phyloP scores from a whole-genome alignment of 2,113 vertebrate genomes.

The Nothoprocta pentlandii region DNA sequence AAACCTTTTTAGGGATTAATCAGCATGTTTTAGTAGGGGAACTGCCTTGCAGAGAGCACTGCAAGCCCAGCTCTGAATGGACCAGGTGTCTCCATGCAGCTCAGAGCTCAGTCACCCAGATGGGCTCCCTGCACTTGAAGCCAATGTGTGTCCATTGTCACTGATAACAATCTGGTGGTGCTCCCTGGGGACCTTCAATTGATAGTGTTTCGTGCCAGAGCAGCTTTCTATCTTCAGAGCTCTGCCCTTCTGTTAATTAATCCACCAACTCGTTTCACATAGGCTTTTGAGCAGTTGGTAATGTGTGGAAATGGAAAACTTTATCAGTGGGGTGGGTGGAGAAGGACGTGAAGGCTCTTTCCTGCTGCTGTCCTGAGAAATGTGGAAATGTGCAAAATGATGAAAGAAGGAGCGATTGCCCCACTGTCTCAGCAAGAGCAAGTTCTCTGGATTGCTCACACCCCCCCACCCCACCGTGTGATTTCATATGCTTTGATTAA shows the following conservation, averaged over 20 bases:
- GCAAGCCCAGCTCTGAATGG: background rate
- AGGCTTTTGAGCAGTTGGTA: constrained; percentile 29
- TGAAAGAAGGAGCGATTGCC: constrained; percentile 64
- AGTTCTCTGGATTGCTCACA: constrained; percentile 41
- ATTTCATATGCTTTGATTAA: constrained; percentile 67
- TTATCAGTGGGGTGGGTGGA: constrained; percentile 63
- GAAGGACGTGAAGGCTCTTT: constrained; percentile 32
- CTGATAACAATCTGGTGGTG: background rate
- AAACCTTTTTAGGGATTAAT: background rate
- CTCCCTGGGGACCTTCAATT: constrained; percentile 40
- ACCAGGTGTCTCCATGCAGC: background rate
- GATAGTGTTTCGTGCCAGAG: background rate
- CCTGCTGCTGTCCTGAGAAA: constrained; percentile 34
- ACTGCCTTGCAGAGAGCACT: background rate
- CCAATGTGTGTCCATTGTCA: background rate
- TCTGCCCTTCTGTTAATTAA: constrained; percentile 72
- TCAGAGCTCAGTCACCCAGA: constrained; percentile 10
- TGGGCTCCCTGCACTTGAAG: background rate
- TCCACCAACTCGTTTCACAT: constrained; percentile 74
- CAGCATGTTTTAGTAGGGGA: background rate
- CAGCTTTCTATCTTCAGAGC: constrained; percentile 56
- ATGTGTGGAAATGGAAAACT: constrained; percentile 31
- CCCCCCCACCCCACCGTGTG: background rate
- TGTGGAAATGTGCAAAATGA: constrained; percentile 61
- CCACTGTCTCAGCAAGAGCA: constrained; percentile 45